Conservation (phyloP, 2,113 vertebrate genomes). For the Chitala chitala region DNA sequence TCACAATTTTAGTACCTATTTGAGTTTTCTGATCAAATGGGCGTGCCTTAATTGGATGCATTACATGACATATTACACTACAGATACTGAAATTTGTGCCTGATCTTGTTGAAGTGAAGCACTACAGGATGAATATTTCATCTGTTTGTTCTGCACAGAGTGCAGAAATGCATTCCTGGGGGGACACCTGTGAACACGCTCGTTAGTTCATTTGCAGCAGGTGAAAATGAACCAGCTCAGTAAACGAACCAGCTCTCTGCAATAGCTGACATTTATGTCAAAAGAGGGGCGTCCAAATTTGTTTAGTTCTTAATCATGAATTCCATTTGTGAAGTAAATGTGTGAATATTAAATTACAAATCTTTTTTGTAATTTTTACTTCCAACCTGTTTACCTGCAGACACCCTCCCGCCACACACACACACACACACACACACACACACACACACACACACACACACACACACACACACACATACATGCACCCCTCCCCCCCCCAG, state of each 20-base stretch:
- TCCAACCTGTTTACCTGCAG: conserved; percentile 31
- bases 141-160: background rate
- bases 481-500: conserved; percentile 22
- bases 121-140: background rate
- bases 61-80: background rate
- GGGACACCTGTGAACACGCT: background rate
- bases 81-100: background rate
- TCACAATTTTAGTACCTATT: too few relatives aligned
- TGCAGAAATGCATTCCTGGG: background rate
- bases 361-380: conserved; percentile 43
- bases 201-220: background rate
- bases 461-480: too few relatives aligned
- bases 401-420: too few relatives aligned
- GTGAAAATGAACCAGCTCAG: too few relatives aligned
- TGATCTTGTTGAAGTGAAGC: background rate
- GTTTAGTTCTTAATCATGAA: background rate
- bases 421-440: too few relatives aligned
- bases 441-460: too few relatives aligned
- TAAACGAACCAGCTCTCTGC: background rate
- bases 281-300: background rate
- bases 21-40: background rate
- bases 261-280: conserved; percentile 3
- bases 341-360: conserved; percentile 11
- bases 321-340: background rate
- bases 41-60: background rate